Base-by-base conservation (phyloP, 2,888 invertebrate genomes). In the Chloroclysta siterata region DNA sequence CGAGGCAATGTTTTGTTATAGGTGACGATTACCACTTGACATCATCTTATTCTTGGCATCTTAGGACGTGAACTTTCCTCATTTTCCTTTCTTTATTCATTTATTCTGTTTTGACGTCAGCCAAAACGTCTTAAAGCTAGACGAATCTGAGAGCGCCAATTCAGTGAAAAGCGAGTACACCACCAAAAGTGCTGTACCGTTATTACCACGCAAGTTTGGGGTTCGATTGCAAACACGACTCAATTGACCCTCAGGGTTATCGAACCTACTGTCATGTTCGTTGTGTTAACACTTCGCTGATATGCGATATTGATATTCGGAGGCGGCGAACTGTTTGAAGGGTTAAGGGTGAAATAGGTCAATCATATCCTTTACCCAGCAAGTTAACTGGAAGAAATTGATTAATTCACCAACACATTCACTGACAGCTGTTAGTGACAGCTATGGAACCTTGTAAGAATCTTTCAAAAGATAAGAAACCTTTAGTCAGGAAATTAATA, bases 221-320 rank as follows among this genome's bases (percentile, higher is more conserved):
- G 68, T 69, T 63, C 69, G 66, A 69, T 69, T 66, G 50, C 66
- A 39, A 66, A 60, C 67, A 62, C 60, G 69, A 63, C 69, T 71
- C 66, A 65, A 68, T 71, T 63, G 66, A 69, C 69, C 70, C 67
- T 44, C 52, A 28, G 17, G 33, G 36, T 57, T 63, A 63, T 57
- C 53, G 42, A 48, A 63, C 57, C 57, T 39, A 53, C 14, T 47
- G 60, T 57, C 56, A 39, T 57, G 53, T 53, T 41, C 46, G 36
- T 33, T 53, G 41, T 39, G 56, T 46, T 52, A 61, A 52, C 62
- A 61, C 61, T 51, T 47, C 17, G 29, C 42, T 54, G 50, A 54
- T 60, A 50, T 33, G 63, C 50, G 44, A 53, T 62, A 52, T 55
- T 62, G 51, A 56, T 46, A 61, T 33, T 51, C 55, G 44, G 41